Conservation (phyloP, 2,797 vertebrate genomes). For the Tolypeutes matacus region DNA sequence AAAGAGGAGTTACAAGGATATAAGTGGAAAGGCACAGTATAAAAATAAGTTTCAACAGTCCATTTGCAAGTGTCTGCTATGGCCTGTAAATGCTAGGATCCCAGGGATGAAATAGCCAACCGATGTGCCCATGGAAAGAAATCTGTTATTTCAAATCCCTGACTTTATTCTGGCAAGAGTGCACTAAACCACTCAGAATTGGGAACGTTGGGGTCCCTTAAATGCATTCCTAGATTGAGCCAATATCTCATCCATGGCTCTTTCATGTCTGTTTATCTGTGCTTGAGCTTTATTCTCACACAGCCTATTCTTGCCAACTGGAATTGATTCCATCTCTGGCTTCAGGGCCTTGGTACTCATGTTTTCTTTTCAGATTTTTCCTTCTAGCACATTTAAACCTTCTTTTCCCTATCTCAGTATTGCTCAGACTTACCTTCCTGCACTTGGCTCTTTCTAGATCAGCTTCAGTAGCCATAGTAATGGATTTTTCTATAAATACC, state of each 20-base stretch:
- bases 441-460: neutral
- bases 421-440: neutral
- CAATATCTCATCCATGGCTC: fast-evolving
- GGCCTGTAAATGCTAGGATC: neutral
- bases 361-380: neutral
- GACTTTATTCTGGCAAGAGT: neutral
- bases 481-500: neutral
- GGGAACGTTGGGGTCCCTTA: neutral
- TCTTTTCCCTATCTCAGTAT: fast-evolving
- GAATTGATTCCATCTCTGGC: too few relatives aligned
- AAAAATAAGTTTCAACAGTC: neutral
- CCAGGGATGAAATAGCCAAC: neutral
- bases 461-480: neutral
- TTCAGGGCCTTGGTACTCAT: neutral
- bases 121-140: too few relatives aligned
- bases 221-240: neutral
- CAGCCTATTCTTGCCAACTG: neutral
- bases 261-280: neutral
- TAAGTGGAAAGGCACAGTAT: fast-evolving
- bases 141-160: neutral
- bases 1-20: neutral
- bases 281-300: too few relatives aligned
- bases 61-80: neutral
- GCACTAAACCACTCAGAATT: neutral
- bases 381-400: fast-evolving